phyloP scores from a whole-genome alignment of 1,140 invertebrate species.

The Heliconius eleuchia region DNA sequence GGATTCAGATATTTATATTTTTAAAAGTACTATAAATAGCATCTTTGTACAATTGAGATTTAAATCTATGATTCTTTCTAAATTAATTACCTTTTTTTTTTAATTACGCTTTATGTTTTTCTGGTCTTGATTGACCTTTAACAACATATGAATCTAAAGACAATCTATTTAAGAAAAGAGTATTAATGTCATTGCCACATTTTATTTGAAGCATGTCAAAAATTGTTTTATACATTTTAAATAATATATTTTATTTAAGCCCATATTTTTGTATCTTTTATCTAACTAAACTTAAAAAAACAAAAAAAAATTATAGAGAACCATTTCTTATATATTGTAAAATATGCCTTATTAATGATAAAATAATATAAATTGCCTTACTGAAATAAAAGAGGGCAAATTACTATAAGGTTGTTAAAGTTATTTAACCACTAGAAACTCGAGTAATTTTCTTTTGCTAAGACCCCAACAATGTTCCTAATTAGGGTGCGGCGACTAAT shows the following conservation, averaged over 20 bases:
- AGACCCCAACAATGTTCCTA: conserved; percentile 14
- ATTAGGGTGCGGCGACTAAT: conserved; percentile 12
- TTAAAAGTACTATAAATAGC: not conserved
- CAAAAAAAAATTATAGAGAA: not conserved
- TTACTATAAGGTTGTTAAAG: conserved; percentile 13
- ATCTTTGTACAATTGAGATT: no score
- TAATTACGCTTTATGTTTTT: no score
- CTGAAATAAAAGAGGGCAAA: conserved; percentile 10
- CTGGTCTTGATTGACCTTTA: no score
- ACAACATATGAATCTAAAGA: no score
- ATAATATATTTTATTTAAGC: not conserved
- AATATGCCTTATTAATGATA: conserved; percentile 13
- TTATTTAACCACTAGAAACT: conserved; percentile 15
- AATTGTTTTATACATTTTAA: no score
- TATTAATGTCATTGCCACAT: no score
- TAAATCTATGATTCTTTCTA: not conserved
- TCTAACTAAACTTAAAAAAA: not conserved
- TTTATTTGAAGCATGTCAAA: no score
- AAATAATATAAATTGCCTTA: conserved; percentile 15
- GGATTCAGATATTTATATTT: conserved; percentile 35
- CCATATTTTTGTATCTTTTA: not conserved
- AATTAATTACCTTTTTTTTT: no score
- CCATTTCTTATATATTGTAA: not conserved
- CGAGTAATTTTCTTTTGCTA: conserved; percentile 11
- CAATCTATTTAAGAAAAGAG: no score